Base-by-base conservation (phyloP, 2,888 invertebrate genomes). In the Diabrotica balteata region DNA sequence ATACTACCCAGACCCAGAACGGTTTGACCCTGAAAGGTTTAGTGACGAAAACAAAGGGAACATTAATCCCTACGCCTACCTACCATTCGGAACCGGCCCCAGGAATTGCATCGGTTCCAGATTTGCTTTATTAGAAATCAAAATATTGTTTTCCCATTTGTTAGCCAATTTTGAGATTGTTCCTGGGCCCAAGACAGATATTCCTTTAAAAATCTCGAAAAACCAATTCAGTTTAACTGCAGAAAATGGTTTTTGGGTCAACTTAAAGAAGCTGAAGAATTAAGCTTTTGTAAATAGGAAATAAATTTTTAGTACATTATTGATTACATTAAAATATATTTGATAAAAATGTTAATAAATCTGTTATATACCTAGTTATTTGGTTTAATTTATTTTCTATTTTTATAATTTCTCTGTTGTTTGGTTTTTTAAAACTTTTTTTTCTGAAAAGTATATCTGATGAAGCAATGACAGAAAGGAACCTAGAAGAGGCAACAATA, bases 11-110 rank as follows among this genome's bases (percentile, higher is more conserved):
- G 75, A 87, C 22, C 87, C 87, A 0, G 81, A 84, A 10, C 77
- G 75, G 8, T 87, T 87, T 71, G 80, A 86, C 75, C 87, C 87
- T 0, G 85, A 85, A 65, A 61, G 77, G 52, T 78, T 78, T 51
- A 76, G 83, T 1, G 86, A 87, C 0, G 86, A 88, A 72, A 89
- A 88, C 75, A 87, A 86, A 71, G 79, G 82, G 0, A 84, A 83
- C 11, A 85, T 86, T 9, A 75, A 82, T 10, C 84, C 84, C 0
- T 84, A 84, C 51, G 80, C 85, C 0, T 79, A 76, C 49, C 10
- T 80, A 8, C 79, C 80, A 7, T 81, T 81, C 70, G 81, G 81
- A 11, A 7, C 88, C 0, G 90, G 90, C 4, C 89, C 87, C 2
- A 85, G 63, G 45, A 85, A 80, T 71, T 88, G 88, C 73, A 85